These are phyloP conservation scores for Daphoenositta chrysoptera DNA, from an alignment of 2,113 vertebrate genomes.

Conservation along the genomic window DNA sequence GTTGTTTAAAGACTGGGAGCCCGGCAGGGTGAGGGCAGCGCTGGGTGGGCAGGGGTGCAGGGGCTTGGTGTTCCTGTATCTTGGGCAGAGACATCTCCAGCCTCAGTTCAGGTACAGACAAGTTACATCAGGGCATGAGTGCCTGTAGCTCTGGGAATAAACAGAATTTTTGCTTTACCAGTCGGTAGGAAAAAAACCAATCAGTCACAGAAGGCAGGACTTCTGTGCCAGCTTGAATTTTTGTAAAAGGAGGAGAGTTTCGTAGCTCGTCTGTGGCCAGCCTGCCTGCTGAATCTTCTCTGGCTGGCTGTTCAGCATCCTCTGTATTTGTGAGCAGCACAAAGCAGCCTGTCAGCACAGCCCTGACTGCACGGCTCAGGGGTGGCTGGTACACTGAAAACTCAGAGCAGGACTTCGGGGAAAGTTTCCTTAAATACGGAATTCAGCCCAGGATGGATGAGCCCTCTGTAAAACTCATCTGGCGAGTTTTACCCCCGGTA, in stretches of 20 bases:
- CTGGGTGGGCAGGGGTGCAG: rapidly evolving
- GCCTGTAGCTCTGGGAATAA: not conserved
- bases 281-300: not conserved
- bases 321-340: not conserved
- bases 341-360: not conserved
- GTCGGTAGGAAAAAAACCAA: not conserved
- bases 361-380: not conserved
- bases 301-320: not conserved
- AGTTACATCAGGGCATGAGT: not conserved
- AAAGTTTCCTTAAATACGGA: not conserved
- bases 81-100: not conserved
- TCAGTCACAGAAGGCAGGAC: not conserved
- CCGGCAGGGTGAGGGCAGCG: not conserved
- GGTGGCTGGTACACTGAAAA: not conserved
- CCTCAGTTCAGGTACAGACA: not conserved
- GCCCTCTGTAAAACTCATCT: not conserved
- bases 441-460: not conserved
- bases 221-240: not conserved
- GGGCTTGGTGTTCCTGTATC: not conserved
- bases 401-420: not conserved
- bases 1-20: not conserved
- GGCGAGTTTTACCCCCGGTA: not conserved
- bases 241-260: not conserved
- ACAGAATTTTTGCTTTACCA: not conserved
- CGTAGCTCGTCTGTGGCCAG: not conserved